Conservation (phyloP, 2,113 vertebrate species). For the Cinclus mexicanus region DNA sequence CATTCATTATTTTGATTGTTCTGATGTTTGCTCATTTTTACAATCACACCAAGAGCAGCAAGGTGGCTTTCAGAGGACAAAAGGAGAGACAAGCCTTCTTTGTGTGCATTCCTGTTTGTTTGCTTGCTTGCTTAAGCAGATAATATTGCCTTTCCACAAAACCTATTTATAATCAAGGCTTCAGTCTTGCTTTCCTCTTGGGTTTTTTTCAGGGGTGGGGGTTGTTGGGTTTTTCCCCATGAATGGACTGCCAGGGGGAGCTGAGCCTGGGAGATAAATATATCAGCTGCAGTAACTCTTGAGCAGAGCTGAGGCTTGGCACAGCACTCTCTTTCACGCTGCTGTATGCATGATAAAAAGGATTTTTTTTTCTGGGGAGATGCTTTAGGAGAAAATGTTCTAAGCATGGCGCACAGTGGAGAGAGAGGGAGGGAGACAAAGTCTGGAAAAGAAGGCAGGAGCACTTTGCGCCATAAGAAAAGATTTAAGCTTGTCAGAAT, state of each 20-base stretch:
- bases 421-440: background rate
- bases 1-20: background rate
- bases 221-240: background rate
- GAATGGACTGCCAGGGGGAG: background rate
- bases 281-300: background rate
- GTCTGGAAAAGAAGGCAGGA: background rate
- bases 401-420: background rate
- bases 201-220: background rate
- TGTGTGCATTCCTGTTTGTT: background rate
- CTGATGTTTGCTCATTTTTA: background rate
- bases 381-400: background rate
- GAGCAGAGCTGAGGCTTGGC: background rate
- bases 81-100: background rate
- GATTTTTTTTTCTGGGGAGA: background rate
- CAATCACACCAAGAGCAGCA: background rate
- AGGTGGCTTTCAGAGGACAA: background rate
- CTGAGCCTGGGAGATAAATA: slow-evolving; percentile 20
- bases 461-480: background rate
- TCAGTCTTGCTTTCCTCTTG: background rate
- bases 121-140: background rate
- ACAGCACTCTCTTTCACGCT: background rate
- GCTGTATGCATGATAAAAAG: slow-evolving; percentile 1
- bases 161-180: background rate
- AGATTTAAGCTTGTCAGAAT: background rate
- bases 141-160: background rate